Percentiles rank a stretch among this genome's conserved stretches.
These are phyloP conservation scores for Sylvia borin DNA, from an alignment of 2,797 vertebrate genomes.

Conservation along the genomic window DNA sequence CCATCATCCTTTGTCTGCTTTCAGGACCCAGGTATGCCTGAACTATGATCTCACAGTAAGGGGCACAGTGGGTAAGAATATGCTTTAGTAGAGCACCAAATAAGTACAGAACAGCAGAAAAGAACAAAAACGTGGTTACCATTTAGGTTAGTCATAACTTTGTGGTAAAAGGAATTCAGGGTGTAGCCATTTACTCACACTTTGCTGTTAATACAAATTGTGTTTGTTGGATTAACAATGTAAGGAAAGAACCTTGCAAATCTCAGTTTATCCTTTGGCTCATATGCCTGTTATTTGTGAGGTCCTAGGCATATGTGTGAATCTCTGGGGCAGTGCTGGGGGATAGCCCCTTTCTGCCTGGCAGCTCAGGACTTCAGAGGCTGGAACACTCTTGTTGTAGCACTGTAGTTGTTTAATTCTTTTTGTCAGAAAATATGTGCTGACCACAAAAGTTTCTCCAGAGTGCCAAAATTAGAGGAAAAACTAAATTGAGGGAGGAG, in stretches of 20 bases:
- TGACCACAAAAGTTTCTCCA: not conserved
- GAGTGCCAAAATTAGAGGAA: not conserved
- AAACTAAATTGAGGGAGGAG: not conserved
- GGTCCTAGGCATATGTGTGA: not conserved
- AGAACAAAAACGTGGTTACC: not conserved
- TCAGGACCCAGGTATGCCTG: conserved; percentile 81
- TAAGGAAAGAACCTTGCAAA: not conserved
- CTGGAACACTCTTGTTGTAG: not conserved
- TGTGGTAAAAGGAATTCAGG: not conserved
- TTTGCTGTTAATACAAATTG: not conserved
- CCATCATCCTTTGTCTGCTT: conserved; percentile 80
- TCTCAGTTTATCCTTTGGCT: not conserved
- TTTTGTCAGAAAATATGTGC: not conserved
- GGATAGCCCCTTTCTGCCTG: not conserved
- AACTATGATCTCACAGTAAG: not conserved
- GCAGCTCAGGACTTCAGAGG: not conserved
- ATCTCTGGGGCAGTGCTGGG: not conserved
- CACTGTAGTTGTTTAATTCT: not conserved
- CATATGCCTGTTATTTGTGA: not conserved
- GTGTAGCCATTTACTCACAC: not conserved
- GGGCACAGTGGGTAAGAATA: not conserved
- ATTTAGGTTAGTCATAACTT: not conserved
- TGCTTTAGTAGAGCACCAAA: not conserved
- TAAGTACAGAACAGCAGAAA: not conserved
- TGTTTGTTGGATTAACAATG: not conserved